These are phyloP conservation scores for Hypomecis punctinalis DNA, from an alignment of 2,888 invertebrate species.

Conservation along the genomic window DNA sequence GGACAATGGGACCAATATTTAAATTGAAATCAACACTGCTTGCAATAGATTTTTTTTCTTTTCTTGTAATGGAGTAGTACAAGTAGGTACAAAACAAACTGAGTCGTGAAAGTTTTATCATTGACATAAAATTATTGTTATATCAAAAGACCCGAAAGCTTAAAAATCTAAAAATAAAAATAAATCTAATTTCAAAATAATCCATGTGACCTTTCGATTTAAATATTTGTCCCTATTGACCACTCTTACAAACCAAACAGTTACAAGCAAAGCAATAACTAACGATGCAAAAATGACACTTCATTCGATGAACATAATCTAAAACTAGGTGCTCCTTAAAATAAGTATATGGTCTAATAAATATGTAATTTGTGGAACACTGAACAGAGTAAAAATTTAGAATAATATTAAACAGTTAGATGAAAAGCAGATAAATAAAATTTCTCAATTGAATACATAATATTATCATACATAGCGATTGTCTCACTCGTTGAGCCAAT, in stretches of 20 bases:
- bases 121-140: no score
- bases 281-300: conserved; percentile 13
- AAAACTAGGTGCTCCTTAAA: conserved; percentile 6
- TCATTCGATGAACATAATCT: conserved; percentile 12
- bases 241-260: not conserved
- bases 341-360: not conserved
- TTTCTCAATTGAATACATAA: conserved; percentile 69
- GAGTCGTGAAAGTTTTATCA: no score
- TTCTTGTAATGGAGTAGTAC: no score
- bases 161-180: no score
- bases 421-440: conserved; percentile 79
- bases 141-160: no score
- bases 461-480: conserved; percentile 64
- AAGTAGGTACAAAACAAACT: no score
- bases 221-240: no score
- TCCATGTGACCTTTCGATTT: no score
- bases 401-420: conserved; percentile 66
- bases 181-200: no score
- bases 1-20: no score
- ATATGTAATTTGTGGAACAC: not conserved
- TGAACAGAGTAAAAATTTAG: conserved; percentile 74
- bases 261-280: conserved; percentile 1
- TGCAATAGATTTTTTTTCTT: no score
- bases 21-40: no score
- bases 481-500: conserved; percentile 63